These are phyloP conservation scores for Stigmatopora argus DNA, from an alignment of 2,113 vertebrate genomes.

Conservation along the genomic window DNA sequence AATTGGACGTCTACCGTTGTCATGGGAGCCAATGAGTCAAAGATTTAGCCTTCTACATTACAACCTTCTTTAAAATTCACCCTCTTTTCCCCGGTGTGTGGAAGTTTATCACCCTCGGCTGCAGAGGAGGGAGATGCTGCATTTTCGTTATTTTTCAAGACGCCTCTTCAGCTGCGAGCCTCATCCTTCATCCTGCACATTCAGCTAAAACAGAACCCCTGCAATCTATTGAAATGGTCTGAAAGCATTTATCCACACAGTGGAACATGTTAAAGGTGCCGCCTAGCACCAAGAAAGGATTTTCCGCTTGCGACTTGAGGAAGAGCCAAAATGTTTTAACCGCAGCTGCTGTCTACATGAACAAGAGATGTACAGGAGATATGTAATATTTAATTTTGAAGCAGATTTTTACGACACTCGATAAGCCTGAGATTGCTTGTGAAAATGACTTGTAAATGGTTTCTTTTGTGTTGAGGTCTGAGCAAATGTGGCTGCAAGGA, in stretches of 20 bases:
- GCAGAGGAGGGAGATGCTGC: conserved; percentile 61
- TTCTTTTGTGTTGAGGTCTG: conserved; percentile 57
- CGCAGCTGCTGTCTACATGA: conserved; percentile 19
- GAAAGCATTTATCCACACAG: conserved; percentile 62
- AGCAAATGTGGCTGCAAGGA: conserved; percentile 43
- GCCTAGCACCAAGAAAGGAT: conserved; percentile 39
- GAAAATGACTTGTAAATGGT: conserved; percentile 62
- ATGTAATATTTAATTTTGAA: conserved; percentile 46
- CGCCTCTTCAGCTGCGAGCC: conserved; percentile 65
- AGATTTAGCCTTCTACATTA: too few relatives aligned
- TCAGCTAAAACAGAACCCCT: conserved; percentile 62
- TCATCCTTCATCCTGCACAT: conserved; percentile 67
- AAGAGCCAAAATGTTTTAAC: conserved; percentile 31
- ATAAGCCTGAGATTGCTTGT: conserved; percentile 51
- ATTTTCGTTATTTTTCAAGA: conserved; percentile 69
- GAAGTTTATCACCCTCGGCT: conserved; percentile 57
- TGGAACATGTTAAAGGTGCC: conserved; percentile 64
- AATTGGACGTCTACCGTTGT: too few relatives aligned
- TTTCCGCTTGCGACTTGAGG: conserved; percentile 23
- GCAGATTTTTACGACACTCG: conserved; percentile 43
- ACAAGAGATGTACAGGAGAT: conserved; percentile 40
- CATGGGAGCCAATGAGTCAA: too few relatives aligned
- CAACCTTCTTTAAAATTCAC: neutral
- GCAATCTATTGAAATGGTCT: conserved; percentile 70
- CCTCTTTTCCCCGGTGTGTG: conserved; percentile 31